Percentiles rank a stretch among this genome's conserved stretches.
These are phyloP conservation scores for Leiothrix lutea DNA, from an alignment of 2,113 vertebrate species.

Conservation along the genomic window DNA sequence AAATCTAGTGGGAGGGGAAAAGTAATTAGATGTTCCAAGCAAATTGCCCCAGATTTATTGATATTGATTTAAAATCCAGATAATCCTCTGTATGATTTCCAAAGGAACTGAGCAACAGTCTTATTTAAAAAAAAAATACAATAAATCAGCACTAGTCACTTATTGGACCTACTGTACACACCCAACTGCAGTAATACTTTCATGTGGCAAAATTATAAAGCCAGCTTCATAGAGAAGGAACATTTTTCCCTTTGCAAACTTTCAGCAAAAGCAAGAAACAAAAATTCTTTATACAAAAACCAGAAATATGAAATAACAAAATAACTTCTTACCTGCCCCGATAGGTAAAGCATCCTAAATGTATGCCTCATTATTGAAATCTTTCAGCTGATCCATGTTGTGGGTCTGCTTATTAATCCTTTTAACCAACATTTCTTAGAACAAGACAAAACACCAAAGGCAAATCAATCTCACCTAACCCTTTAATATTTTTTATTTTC, in stretches of 20 bases:
- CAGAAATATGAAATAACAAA: not conserved
- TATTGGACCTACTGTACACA: not conserved
- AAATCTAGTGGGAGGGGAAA: constrained; percentile 59
- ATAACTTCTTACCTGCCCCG: not conserved
- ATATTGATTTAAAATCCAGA: constrained; percentile 58
- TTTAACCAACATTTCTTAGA: not conserved
- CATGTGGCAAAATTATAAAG: not conserved
- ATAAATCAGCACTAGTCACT: not conserved
- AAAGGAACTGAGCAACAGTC: not conserved
- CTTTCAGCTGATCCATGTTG: not conserved
- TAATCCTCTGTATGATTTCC: constrained; percentile 33
- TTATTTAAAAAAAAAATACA: not conserved
- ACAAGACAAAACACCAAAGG: not conserved
- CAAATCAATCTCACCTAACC: not conserved
- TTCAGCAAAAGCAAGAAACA: not conserved
- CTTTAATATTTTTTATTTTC: not conserved
- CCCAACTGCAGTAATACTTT: not conserved
- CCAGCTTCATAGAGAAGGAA: not conserved
- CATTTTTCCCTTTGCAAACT: not conserved
- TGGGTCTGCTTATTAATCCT: not conserved
- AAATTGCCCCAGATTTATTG: constrained; percentile 57
- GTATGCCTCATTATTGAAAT: not conserved
- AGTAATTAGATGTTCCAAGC: constrained; percentile 54
- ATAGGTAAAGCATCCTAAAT: not conserved
- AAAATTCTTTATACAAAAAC: not conserved